Percentiles rank a stretch among this genome's conserved stretches.
phyloP scores from a whole-genome alignment of 23 tunicate genomes.

The Ciona savignyi region DNA sequence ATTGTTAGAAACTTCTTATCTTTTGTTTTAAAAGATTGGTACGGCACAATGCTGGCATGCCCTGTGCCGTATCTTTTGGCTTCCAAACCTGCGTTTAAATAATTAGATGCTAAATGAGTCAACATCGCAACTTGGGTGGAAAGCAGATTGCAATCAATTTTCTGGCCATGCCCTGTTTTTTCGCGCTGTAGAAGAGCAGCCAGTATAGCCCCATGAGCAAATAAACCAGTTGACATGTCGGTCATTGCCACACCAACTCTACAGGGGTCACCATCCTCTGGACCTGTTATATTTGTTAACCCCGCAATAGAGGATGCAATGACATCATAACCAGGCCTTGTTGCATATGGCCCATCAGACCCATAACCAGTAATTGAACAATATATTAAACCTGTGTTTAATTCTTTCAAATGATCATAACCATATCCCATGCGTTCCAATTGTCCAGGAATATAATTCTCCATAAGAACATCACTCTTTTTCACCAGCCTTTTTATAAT shows the following conservation, averaged over 20 bases:
- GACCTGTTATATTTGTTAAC: slow-evolving; percentile 85
- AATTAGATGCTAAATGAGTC: slow-evolving; percentile 74
- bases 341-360: slow-evolving; percentile 67
- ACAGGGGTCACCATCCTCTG: slow-evolving; percentile 90
- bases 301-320: slow-evolving; percentile 94
- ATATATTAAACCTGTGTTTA: slow-evolving; percentile 65
- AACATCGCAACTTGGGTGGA: slow-evolving; percentile 75
- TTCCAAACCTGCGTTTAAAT: slow-evolving; percentile 69
- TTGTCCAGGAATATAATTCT: slow-evolving; percentile 94
- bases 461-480: slow-evolving; percentile 73
- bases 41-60: slow-evolving; percentile 92
- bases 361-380: slow-evolving; percentile 92
- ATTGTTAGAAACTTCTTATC: slow-evolving; percentile 74
- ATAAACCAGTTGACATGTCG: slow-evolving; percentile 87
- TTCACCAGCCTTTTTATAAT: slow-evolving; percentile 42
- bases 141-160: slow-evolving; percentile 81
- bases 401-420: slow-evolving; percentile 44
- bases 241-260: slow-evolving; percentile 96
- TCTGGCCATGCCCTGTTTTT: slow-evolving; percentile 60
- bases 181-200: slow-evolving; percentile 68
- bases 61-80: slow-evolving; percentile 91
- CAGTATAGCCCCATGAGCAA: slow-evolving; percentile 85
- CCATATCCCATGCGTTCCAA: slow-evolving; percentile 70
- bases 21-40: slow-evolving; percentile 94
- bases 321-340: slow-evolving; percentile 95